Evolutionary conservation across 2,888 invertebrate species (phyloP), one percentile per base, ranked within the genome.

Genomic region (Synanthedon formicaeformis): DNA sequence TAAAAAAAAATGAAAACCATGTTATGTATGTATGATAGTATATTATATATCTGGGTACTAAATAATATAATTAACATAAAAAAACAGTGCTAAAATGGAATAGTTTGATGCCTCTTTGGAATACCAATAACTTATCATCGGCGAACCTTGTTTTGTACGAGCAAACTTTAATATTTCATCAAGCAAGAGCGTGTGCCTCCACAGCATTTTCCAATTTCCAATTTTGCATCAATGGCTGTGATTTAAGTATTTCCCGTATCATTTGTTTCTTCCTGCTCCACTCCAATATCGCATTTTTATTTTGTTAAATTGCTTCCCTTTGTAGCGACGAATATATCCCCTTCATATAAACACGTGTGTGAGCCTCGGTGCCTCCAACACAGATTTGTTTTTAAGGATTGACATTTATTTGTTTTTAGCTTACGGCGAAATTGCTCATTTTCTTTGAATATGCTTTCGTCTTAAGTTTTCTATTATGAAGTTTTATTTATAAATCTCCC

Each of bases 301-400:
- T 84, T 83, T 78, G 75, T 81, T 80, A 86, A 87, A 87, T 86
- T 83, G 82, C 84, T 85, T 84, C 81, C 68, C 79, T 86, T 81
- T 85, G 82, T 83, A 78, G 56, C 67, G 61, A 18, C 12, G 34
- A 34, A 34, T 60, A 57, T 62, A 68, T 65, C 74, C 78, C 76
- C 75, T 72, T 77, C 78, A 73, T 79, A 79, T 68, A 73, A 72
- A 71, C 76, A 78, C 76, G 75, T 77, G 77, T 74, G 78, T 78
- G 77, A 73, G 78, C 60, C 58, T 64, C 67, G 66, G 62, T 69
- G 67, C 65, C 67, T 67, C 70, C 58, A 71, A 79, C 76, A 74
- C 72, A 80, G 81, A 86, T 84, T 83, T 80, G 81, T 86, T 84
- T 83, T 84, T 81, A 81, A 81, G 70, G 69, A 75, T 71, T 71